Base-by-base conservation (phyloP, 30 jellyfish, hydroid and myxozoan genomes). In the Pseudorhiza aurosa region DNA sequence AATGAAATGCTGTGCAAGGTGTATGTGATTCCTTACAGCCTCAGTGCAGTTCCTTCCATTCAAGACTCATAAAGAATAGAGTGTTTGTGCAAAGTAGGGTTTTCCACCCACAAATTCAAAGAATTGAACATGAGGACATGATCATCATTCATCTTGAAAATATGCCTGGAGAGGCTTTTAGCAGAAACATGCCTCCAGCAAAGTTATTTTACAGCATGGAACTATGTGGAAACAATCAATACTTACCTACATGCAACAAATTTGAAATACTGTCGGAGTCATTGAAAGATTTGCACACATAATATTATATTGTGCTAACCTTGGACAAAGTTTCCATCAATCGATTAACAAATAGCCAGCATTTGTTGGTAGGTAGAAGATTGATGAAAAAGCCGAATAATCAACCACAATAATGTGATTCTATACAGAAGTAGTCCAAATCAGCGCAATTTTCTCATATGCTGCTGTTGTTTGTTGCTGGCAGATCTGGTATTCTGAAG, bases 321-420 rank as follows among this genome's bases (percentile, higher is more conserved):
- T 80, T 65, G 67, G 55, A 47, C 22, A 32, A 51, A 30, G 65
- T 10, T 39, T 18, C 39, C 85, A 19, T 78, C 82, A 78, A 62
- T 76, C 15, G 72, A 43, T 55, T 24, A 76, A 42, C 69, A 76
- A 31, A 65, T 62, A 49, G 32, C 90, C 90, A 78, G 90, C 77
- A 63, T 12, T 47, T 78, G 90, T 69, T 29, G 79, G 58, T 49
- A 45, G 71, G 58, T 49, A 45, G 71, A 29, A 28, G 68, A 44
- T 64, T 80, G 91, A 58, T 49, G 82, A 51, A 80, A 80, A 64
- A 55, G 83, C 69, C 50, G 84, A 68, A 0, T 55, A 63, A 80
- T 15, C 62, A 65, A 53, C 91, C 91, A 80, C 91, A 43, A 58
- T 84, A 77, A 46, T 64, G 84, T 53, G 91, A 77, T 72, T 82